Base-by-base conservation (phyloP, 2,888 invertebrate genomes). In the Tyria jacobaeae region DNA sequence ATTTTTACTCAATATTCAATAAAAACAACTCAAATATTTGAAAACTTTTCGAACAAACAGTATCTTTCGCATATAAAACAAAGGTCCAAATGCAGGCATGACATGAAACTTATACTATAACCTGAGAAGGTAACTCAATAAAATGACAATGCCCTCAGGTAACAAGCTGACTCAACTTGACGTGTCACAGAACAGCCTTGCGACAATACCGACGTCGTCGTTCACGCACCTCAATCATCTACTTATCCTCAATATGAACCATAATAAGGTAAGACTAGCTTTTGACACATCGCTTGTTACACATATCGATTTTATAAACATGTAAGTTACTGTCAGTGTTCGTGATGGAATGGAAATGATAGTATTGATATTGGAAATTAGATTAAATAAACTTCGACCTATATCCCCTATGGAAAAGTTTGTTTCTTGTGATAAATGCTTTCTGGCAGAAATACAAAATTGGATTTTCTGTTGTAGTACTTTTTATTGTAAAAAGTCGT, bases 101-200 rank as follows among this genome's bases (percentile, higher is more conserved):
- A 47, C 24, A 47, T 15, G 41, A 47, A 24, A 53, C 31, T 48
- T 49, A 57, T 57, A 35, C 50, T 60, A 15, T 55, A 47, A 53
- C 35, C 34, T 51, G 27, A 52, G 12, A 62, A 27, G 12, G 39
- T 51, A 37, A 48, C 56, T 58, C 34, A 62, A 62, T 63, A 60
- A 60, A 60, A 34, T 56, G 25, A 49, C 52, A 61, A 54, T 61
- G 50, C 61, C 57, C 82, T 24, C 89, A 97, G 97, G 97, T 73
- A 97, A 97, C 90, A 97, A 96, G 86, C 91, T 98, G 79, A 98
- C 98, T 24, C 97, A 98, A 84, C 92, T 98, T 82, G 98, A 98
- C 86, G 96, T 98, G 51, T 98, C 98, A 0, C 96, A 97, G 82
- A 98, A 98, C 92, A 96, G 96, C 76, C 92, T 98, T 80, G 96